Conservation (phyloP, 2,797 vertebrate species). For the Adelosebastes latens region DNA sequence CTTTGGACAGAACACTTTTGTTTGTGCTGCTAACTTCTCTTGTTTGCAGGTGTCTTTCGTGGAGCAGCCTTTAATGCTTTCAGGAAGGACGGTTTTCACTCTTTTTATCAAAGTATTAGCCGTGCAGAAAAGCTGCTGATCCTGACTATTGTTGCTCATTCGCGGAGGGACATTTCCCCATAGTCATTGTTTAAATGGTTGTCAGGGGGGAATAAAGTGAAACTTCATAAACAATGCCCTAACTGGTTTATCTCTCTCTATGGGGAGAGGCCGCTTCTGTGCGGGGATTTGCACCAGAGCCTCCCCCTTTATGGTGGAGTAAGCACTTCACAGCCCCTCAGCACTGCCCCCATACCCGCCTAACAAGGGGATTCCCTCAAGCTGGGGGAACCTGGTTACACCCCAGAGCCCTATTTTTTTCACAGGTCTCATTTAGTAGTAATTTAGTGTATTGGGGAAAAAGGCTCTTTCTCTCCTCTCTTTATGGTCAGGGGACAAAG, state of each 20-base stretch:
- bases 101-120: slow-evolving; percentile 90
- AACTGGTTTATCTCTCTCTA: slow-evolving; percentile 90
- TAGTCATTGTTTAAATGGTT: slow-evolving; percentile 98
- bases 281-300: slow-evolving; percentile 88
- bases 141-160: slow-evolving; percentile 90
- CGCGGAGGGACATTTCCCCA: slow-evolving; percentile 92
- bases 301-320: slow-evolving; percentile 82
- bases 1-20: slow-evolving; percentile 89
- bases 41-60: slow-evolving; percentile 96
- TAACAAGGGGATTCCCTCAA: slow-evolving; percentile 80
- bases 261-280: slow-evolving; percentile 84
- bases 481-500: slow-evolving; percentile 78
- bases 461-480: slow-evolving; percentile 60
- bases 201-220: slow-evolving; percentile 96
- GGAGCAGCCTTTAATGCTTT: slow-evolving; percentile 88
- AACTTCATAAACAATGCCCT: slow-evolving; percentile 92
- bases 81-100: slow-evolving; percentile 95
- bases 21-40: slow-evolving; percentile 79
- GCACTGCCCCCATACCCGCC: slow-evolving; percentile 64
- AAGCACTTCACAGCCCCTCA: slow-evolving; percentile 76
- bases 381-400: slow-evolving; percentile 73
- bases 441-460: slow-evolving; percentile 78
- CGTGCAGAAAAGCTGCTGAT: slow-evolving; percentile 90
- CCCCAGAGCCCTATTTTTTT: slow-evolving; percentile 71
- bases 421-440: slow-evolving; percentile 80